phyloP scores from a whole-genome alignment of 2,113 vertebrate species.

The Neotragus moschatus region DNA sequence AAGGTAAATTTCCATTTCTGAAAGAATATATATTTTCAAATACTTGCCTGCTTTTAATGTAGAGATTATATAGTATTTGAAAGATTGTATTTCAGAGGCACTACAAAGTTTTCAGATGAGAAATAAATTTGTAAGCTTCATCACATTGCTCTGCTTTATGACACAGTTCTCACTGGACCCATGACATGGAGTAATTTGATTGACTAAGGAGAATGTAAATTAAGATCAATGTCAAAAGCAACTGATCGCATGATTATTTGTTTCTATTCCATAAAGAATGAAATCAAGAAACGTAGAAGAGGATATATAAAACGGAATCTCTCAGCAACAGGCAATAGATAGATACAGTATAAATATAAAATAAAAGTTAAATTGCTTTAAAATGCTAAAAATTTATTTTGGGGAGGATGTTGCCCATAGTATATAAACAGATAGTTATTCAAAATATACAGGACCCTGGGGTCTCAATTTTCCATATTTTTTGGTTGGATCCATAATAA shows the following conservation, averaged over 20 bases:
- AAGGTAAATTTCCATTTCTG: neutral
- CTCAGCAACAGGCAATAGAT: neutral
- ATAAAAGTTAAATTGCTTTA: neutral
- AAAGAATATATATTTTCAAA: neutral
- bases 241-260: neutral
- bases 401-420: neutral
- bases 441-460: neutral
- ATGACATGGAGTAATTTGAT: neutral
- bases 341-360: neutral
- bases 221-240: neutral
- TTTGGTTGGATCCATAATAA: neutral
- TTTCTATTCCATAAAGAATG: neutral
- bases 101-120: neutral
- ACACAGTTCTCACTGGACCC: neutral
- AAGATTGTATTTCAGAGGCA: neutral
- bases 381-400: constrained; percentile 18
- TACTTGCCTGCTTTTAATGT: neutral
- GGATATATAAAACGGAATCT: neutral
- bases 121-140: neutral
- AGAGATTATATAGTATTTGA: neutral
- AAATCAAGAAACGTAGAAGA: neutral
- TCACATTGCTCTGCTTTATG: neutral
- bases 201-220: neutral
- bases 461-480: neutral
- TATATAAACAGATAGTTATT: neutral